These are phyloP conservation scores for Panorpa germanica DNA, from an alignment of 2,888 invertebrate genomes.

Conservation along the genomic window DNA sequence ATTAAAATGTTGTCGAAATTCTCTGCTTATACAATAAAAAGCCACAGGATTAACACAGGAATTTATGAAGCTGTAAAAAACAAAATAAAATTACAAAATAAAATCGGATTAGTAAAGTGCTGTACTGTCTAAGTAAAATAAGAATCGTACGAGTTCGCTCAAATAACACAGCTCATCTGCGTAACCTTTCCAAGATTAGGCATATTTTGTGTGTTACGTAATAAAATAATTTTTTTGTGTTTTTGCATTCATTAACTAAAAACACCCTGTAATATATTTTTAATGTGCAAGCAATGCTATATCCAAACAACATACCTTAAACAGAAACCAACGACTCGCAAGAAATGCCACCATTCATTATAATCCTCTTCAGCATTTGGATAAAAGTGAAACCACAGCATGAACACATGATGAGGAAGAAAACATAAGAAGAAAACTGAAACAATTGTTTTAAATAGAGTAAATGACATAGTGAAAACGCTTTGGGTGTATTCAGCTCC, in stretches of 20 bases:
- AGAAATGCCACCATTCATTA: slow-evolving; percentile 57
- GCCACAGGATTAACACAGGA: slow-evolving; percentile 85
- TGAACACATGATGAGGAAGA: slow-evolving; percentile 63
- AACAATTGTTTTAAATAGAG: too few relatives aligned
- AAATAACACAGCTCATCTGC: too few relatives aligned
- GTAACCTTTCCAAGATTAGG: too few relatives aligned
- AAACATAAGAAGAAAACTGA: too few relatives aligned
- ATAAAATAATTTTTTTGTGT: too few relatives aligned
- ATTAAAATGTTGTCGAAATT: slow-evolving; percentile 69
- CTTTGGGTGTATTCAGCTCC: too few relatives aligned
- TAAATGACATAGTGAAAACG: too few relatives aligned
- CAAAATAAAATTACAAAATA: slow-evolving; percentile 8
- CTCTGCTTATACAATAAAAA: slow-evolving; percentile 71
- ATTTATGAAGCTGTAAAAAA: slow-evolving; percentile 51
- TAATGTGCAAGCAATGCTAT: neutral
- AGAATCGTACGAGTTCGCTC: too few relatives aligned
- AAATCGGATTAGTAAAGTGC: too few relatives aligned
- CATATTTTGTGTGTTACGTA: too few relatives aligned
- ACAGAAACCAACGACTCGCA: slow-evolving; percentile 68
- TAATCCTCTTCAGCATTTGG: slow-evolving; percentile 43
- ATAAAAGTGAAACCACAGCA: slow-evolving; percentile 70
- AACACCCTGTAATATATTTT: neutral
- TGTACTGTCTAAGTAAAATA: too few relatives aligned
- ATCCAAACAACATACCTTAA: slow-evolving; percentile 33
- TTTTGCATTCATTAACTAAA: neutral